A percentile compares a stretch with the other conserved stretches of the same genome.
phyloP scores from a whole-genome alignment of 2,888 invertebrate species.

The Microchrysa polita region DNA sequence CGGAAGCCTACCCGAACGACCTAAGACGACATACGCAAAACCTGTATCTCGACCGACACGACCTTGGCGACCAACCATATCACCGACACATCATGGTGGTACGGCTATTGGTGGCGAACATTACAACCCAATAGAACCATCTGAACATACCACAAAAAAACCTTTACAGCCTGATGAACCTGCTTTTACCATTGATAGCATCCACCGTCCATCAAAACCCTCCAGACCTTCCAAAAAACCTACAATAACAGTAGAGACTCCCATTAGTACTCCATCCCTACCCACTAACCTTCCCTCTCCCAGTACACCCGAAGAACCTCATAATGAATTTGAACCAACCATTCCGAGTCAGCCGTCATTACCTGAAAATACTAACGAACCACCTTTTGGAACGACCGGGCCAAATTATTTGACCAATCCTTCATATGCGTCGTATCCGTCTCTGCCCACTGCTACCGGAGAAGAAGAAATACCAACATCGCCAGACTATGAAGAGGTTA shows the following conservation, averaged over 20 bases:
- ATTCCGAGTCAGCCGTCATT: neutral
- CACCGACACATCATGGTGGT: neutral
- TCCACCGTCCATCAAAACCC: constrained; percentile 3
- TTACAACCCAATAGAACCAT: constrained; percentile 5
- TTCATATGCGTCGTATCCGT: constrained; percentile 3
- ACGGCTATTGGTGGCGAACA: neutral
- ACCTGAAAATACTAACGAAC: constrained; percentile 10
- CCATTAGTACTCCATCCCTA: neutral
- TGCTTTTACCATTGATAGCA: neutral
- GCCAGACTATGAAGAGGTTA: neutral
- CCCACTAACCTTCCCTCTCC: constrained; percentile 4
- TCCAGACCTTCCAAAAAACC: constrained; percentile 14
- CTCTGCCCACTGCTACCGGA: neutral
- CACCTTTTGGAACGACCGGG: neutral
- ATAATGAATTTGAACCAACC: neutral
- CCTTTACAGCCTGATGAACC: neutral
- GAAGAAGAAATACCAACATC: neutral
- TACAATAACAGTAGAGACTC: neutral
- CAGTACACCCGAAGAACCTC: neutral
- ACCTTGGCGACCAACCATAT: constrained; percentile 5
- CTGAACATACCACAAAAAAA: neutral
- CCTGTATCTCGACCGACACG: constrained; percentile 3
- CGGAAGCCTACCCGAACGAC: neutral
- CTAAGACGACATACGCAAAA: constrained; percentile 13
- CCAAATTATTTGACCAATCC: constrained; percentile 8